These are phyloP conservation scores for Urocynchramus pylzowi DNA, from an alignment of 2,113 vertebrate species.

Conservation along the genomic window DNA sequence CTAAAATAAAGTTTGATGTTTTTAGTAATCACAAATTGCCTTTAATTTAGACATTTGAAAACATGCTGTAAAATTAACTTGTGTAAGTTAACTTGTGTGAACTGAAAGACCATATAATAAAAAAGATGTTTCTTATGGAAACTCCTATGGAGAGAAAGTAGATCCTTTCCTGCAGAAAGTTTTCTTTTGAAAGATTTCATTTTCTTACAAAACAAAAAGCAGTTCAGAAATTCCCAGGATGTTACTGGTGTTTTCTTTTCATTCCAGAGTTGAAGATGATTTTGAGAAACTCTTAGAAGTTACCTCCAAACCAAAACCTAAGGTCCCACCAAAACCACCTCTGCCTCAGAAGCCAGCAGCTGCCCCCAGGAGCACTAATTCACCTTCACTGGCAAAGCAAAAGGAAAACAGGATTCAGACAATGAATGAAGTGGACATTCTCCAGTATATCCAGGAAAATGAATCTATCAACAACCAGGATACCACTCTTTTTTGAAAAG, in stretches of 20 bases:
- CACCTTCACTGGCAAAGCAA: not conserved
- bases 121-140: not conserved
- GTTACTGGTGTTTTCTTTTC: not conserved
- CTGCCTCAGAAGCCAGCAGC: slow-evolving; percentile 66
- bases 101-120: not conserved
- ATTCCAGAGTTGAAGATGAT: slow-evolving; percentile 80
- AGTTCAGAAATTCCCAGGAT: not conserved
- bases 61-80: not conserved
- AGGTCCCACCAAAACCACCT: slow-evolving; percentile 68
- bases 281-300: slow-evolving; percentile 79
- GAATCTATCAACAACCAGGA: slow-evolving; percentile 57
- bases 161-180: not conserved
- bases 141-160: not conserved
- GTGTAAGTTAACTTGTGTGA: not conserved
- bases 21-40: not conserved
- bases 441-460: slow-evolving; percentile 84
- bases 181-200: not conserved
- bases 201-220: not conserved
- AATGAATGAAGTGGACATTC: slow-evolving; percentile 83
- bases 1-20: not conserved
- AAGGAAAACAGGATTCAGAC: slow-evolving; percentile 58
- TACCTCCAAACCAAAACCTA: slow-evolving; percentile 59
- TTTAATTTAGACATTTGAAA: not conserved
- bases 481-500: slow-evolving; percentile 77
- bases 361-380: not conserved